Evolutionary conservation across 2,888 invertebrate genomes (phyloP).

Genomic region (Caenorhabditis sulstoni): DNA sequence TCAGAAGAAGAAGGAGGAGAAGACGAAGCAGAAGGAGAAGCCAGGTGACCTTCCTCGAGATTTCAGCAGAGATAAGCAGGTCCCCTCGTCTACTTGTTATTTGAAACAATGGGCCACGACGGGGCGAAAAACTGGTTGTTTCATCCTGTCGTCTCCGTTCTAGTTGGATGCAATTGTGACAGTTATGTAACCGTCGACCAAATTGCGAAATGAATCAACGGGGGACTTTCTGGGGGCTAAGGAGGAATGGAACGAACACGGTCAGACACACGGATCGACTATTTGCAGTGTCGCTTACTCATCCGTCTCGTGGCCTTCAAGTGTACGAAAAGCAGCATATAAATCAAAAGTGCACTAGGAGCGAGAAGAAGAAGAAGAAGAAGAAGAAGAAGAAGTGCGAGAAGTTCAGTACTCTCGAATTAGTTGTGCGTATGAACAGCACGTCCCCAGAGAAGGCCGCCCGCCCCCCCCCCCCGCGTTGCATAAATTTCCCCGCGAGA

Average conservation of each 20-base stretch:
- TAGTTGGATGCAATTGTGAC: constrained; percentile 55
- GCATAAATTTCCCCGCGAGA: constrained; percentile 43
- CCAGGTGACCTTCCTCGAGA: constrained; percentile 47
- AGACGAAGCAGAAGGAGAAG: constrained; percentile 15
- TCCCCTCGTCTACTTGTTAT: constrained; percentile 42
- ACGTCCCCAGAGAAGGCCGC: constrained; percentile 40
- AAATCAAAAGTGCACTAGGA: constrained; percentile 21
- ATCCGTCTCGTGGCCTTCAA: too few relatives aligned
- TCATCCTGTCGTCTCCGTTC: constrained; percentile 31
- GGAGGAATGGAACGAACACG: too few relatives aligned
- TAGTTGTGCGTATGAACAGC: constrained; percentile 30
- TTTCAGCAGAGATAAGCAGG: constrained; percentile 42
- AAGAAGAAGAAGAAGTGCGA: constrained; percentile 13
- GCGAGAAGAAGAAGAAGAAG: too few relatives aligned
- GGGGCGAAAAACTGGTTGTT: constrained; percentile 46
- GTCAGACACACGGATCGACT: too few relatives aligned
- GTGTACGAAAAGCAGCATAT: constrained; percentile 1
- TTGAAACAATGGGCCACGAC: constrained; percentile 48
- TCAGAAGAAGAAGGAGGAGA: constrained; percentile 6
- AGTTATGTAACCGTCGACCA: constrained; percentile 54
- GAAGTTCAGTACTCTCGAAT: constrained; percentile 32
- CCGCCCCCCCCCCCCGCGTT: constrained; percentile 23
- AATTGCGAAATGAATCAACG: constrained; percentile 54
- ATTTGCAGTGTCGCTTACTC: too few relatives aligned
- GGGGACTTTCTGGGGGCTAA: neutral